Conservation (phyloP, 2,113 vertebrate genomes). For the Peromyscus maniculatus region DNA sequence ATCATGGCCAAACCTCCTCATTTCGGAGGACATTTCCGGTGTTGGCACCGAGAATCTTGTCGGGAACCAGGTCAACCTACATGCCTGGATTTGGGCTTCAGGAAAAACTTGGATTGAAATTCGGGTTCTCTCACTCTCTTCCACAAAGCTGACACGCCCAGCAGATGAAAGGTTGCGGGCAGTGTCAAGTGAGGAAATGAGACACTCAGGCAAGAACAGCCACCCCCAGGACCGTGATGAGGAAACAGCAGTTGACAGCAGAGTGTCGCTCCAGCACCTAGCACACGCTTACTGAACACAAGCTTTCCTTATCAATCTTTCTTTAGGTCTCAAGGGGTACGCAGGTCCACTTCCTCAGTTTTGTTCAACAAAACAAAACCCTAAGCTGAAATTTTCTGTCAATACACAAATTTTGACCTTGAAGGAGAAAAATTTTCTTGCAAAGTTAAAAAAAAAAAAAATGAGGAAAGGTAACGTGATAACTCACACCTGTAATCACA, state of each 20-base stretch:
- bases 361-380: background rate
- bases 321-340: background rate
- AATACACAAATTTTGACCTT: background rate
- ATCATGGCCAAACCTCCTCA: background rate
- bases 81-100: background rate
- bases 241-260: background rate
- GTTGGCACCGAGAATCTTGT: background rate
- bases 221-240: background rate
- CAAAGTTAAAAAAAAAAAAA: background rate
- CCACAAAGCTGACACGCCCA: background rate
- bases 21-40: background rate
- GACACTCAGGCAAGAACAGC: background rate
- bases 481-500: background rate
- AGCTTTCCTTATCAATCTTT: background rate
- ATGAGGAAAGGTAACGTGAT: accelerated
- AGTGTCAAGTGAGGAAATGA: background rate
- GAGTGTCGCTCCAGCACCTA: background rate
- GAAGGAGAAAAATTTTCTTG: constrained; percentile 13
- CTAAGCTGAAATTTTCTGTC: background rate
- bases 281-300: background rate
- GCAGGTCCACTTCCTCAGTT: background rate
- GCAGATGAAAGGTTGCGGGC: background rate
- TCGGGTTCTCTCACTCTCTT: background rate
- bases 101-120: background rate
- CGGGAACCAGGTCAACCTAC: background rate